A percentile compares a stretch with the other conserved stretches of the same genome.
phyloP scores from a whole-genome alignment of 2,797 vertebrate species.

The Pangasius krempfi region DNA sequence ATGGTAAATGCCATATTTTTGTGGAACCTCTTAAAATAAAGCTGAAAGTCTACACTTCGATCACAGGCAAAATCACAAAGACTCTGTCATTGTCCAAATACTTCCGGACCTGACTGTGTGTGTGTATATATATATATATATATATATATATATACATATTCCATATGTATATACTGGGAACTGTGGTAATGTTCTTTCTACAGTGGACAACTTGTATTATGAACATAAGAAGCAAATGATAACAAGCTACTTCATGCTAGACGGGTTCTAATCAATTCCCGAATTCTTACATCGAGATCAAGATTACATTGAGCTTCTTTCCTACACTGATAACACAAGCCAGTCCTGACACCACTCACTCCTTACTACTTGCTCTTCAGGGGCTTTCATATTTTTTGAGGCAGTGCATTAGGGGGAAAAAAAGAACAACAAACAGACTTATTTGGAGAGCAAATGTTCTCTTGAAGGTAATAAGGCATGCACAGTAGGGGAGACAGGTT shows the following conservation, averaged over 20 bases:
- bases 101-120: background rate
- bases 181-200: background rate
- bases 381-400: slow-evolving; percentile 12
- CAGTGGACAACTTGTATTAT: background rate
- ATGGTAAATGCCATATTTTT: too few relatives aligned
- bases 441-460: slow-evolving; percentile 53
- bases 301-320: background rate
- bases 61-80: too few relatives aligned
- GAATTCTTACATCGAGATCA: background rate
- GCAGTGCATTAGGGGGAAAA: slow-evolving; percentile 14
- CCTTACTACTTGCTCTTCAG: background rate
- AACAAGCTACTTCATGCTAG: background rate
- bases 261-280: background rate
- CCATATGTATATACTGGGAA: background rate
- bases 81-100: too few relatives aligned
- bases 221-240: background rate
- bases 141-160: too few relatives aligned
- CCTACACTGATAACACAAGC: background rate
- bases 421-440: slow-evolving; percentile 28
- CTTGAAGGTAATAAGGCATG: slow-evolving; percentile 35
- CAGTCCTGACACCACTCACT: background rate
- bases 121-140: background rate
- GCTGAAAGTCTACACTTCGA: too few relatives aligned
- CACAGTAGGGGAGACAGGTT: background rate
- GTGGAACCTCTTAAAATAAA: too few relatives aligned